Evolutionary conservation across 2,888 invertebrate species (phyloP), one percentile per base, ranked within the genome.

Genomic region (Periphyllus acericola): DNA sequence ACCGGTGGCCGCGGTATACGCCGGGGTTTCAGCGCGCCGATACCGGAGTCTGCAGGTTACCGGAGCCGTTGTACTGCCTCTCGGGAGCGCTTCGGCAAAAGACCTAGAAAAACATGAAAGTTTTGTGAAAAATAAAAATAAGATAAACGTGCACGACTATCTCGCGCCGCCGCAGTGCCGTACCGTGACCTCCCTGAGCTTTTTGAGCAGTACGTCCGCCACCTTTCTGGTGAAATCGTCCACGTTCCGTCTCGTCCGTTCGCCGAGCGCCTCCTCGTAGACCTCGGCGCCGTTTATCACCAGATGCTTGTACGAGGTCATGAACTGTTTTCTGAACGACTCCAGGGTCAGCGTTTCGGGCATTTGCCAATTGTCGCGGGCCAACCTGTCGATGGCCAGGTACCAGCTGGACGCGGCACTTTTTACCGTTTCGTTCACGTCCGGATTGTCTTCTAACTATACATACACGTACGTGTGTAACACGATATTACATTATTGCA

Each of bases 391-490:
- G 3, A 86, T 25, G 71, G 85, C 79, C 9, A 4, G 55, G 25
- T 86, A 86, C 85, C 85, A 86, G 17, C 14, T 55, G 1, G 46
- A 19, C n/a, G 34, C 68, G 19, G 68, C 52, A 17, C 68, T 78
- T 72, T 79, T 55, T 5, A 79, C 71, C 36, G 34, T 21, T 29
- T 52, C 32, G 29, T 14, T 79, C 1, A 52, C 71, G 11, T 86
- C 36, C 8, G 55, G 3, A 8, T 52, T 21, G 34, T 9, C 21
- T 19, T 71, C 68, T 21, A 85, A 46, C 85, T 85, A 21, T 17
- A 32, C 78, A 29, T 14, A 29, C 68, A 29, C 68, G 11, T 29
- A 68, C 68, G 29, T 11, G 46, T n/a, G n/a, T n/a, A n/a, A n/a
- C 46, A 14, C 9, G 40, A 40, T 40, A 68, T 68, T 68, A 68